phyloP scores from a whole-genome alignment of 2,888 invertebrate species.

The Boloria euphrosyne region DNA sequence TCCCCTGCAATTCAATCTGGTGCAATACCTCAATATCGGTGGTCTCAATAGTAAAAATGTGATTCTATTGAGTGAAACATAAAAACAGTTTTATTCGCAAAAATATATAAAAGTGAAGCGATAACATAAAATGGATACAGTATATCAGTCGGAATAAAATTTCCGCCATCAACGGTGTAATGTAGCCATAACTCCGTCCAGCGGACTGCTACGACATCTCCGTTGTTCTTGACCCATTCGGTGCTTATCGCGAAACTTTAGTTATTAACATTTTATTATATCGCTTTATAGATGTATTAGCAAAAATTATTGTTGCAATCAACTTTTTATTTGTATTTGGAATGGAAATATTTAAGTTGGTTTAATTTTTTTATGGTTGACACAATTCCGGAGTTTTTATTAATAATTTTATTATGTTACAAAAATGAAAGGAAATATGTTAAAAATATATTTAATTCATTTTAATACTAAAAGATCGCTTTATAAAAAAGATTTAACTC shows the following conservation, averaged over 20 bases:
- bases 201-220: slow-evolving; percentile 36
- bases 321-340: not conserved
- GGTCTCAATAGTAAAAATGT: not conserved
- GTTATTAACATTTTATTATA: slow-evolving; percentile 46
- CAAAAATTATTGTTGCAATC: slow-evolving; percentile 42
- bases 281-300: slow-evolving; percentile 44
- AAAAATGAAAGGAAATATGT: too few relatives aligned
- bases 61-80: not conserved
- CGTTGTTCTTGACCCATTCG: slow-evolving; percentile 43
- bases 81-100: slow-evolving; percentile 14
- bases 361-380: too few relatives aligned
- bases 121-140: slow-evolving; percentile 24
- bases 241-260: slow-evolving; percentile 43
- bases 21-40: not conserved
- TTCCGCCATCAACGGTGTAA: slow-evolving; percentile 39
- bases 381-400: too few relatives aligned
- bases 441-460: too few relatives aligned
- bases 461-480: too few relatives aligned
- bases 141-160: slow-evolving; percentile 39
- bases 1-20: too few relatives aligned
- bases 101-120: slow-evolving; percentile 25
- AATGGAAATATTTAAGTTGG: too few relatives aligned
- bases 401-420: too few relatives aligned
- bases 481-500: too few relatives aligned
- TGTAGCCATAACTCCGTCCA: slow-evolving; percentile 41